Conservation (phyloP, 2,888 invertebrate species). For the Dynastes grantii region DNA sequence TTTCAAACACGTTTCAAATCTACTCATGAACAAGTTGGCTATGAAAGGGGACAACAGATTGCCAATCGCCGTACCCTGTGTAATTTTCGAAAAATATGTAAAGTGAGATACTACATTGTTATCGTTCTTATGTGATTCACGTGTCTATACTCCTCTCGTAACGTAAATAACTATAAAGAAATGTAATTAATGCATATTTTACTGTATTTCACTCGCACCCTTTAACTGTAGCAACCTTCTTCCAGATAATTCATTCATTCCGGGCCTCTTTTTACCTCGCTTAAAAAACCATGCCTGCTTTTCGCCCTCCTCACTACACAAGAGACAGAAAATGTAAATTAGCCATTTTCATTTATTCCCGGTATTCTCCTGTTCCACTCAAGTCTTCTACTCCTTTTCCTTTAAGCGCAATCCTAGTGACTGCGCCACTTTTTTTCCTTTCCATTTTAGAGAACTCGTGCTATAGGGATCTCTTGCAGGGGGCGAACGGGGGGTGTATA, state of each 20-base stretch:
- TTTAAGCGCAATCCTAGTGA: constrained; percentile 64
- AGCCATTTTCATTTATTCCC: constrained; percentile 69
- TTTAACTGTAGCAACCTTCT: too few relatives aligned
- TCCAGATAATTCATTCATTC: neutral
- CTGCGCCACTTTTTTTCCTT: constrained; percentile 59
- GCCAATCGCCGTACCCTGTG: too few relatives aligned
- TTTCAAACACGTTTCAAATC: too few relatives aligned
- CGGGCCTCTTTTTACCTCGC: neutral
- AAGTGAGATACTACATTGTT: too few relatives aligned
- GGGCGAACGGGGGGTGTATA: neutral
- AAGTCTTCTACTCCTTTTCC: constrained; percentile 53
- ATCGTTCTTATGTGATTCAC: too few relatives aligned
- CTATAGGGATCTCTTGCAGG: neutral
- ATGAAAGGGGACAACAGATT: too few relatives aligned
- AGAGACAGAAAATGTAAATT: constrained; percentile 68
- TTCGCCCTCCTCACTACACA: constrained; percentile 29
- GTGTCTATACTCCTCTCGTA: too few relatives aligned
- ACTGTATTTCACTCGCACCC: too few relatives aligned
- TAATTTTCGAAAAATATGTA: too few relatives aligned
- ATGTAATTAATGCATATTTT: too few relatives aligned
- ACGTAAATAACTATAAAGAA: too few relatives aligned
- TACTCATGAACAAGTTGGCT: too few relatives aligned
- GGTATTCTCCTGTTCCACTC: constrained; percentile 55
- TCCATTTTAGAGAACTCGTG: constrained; percentile 54
- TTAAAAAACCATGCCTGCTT: constrained; percentile 1